Percentiles rank a stretch among this genome's conserved stretches.
Conservation (phyloP, 2,888 invertebrate species). For the Zootermopsis nevadensis region DNA sequence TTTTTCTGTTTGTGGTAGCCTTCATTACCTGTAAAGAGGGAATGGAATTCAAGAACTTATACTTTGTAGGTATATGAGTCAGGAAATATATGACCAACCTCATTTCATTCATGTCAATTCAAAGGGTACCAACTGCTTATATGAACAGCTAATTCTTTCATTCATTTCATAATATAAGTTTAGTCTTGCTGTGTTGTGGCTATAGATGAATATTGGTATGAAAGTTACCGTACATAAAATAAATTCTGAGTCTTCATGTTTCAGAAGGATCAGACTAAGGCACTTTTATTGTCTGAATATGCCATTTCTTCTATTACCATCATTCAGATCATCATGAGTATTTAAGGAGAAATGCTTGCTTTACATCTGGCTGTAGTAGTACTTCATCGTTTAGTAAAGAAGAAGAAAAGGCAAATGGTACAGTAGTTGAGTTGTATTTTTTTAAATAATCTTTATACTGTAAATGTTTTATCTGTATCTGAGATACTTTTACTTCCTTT, state of each 20-base stretch:
- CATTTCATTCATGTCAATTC: constrained; percentile 38
- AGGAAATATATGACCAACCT: neutral
- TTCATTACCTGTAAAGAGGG: neutral
- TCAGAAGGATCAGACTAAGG: neutral
- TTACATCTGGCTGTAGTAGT: constrained; percentile 23
- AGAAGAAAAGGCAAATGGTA: constrained; percentile 33
- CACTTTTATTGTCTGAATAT: neutral
- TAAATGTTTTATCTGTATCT: constrained; percentile 37
- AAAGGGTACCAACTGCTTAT: constrained; percentile 37
- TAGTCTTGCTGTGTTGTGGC: constrained; percentile 12
- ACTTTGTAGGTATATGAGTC: neutral
- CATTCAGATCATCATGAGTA: constrained; percentile 27
- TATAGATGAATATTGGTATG: constrained; percentile 10
- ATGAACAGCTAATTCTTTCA: constrained; percentile 16
- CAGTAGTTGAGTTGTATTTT: constrained; percentile 42
- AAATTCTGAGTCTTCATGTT: constrained; percentile 1
- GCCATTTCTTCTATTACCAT: constrained; percentile 9
- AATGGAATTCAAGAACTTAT: neutral
- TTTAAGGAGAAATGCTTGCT: neutral
- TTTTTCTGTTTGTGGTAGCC: constrained; percentile 5
- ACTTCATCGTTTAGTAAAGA: constrained; percentile 23
- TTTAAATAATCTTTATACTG: constrained; percentile 42
- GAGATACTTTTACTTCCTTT: constrained; percentile 31
- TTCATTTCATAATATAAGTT: constrained; percentile 9
- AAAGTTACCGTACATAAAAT: neutral